Conservation (phyloP, 2,113 vertebrate genomes). For the Halichoerus grypus region DNA sequence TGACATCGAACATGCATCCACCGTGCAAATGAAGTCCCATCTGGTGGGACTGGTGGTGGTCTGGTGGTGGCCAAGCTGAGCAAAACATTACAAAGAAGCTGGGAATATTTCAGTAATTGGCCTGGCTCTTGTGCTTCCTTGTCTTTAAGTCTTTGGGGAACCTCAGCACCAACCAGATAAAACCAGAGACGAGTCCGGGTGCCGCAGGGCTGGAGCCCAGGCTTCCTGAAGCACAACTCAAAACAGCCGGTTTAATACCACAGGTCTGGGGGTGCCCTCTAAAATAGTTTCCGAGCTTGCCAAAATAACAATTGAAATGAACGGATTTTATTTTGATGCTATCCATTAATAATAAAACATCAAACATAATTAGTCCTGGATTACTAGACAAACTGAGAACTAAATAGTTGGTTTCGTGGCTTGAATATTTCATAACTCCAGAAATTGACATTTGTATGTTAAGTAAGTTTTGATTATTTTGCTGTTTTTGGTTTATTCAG, state of each 20-base stretch:
- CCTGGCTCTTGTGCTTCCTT: not conserved
- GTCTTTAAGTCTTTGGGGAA: not conserved
- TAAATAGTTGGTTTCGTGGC: not conserved
- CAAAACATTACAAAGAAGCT: not conserved
- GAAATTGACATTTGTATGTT: not conserved
- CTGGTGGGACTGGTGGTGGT: not conserved
- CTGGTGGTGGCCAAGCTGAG: not conserved
- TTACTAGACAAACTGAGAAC: slow-evolving; percentile 59
- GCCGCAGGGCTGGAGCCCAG: not conserved
- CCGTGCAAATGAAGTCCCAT: slow-evolving; percentile 6
- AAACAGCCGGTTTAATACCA: not conserved
- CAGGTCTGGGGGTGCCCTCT: not conserved
- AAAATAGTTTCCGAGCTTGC: not conserved
- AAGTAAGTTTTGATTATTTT: slow-evolving; percentile 3
- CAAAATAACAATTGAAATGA: slow-evolving; percentile 40
- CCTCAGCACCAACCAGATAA: not conserved
- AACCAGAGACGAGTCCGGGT: not conserved
- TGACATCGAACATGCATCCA: slow-evolving; percentile 19
- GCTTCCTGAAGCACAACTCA: not conserved
- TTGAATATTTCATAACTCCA: slow-evolving; percentile 45
- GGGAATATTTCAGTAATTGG: not conserved
- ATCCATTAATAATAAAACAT: slow-evolving; percentile 54
- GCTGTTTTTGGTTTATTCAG: slow-evolving; percentile 6
- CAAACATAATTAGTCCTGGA: slow-evolving; percentile 37
- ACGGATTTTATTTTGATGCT: slow-evolving; percentile 43